Evolutionary conservation across 2,113 vertebrate species (phyloP).

Genomic region (Micromys minutus): DNA sequence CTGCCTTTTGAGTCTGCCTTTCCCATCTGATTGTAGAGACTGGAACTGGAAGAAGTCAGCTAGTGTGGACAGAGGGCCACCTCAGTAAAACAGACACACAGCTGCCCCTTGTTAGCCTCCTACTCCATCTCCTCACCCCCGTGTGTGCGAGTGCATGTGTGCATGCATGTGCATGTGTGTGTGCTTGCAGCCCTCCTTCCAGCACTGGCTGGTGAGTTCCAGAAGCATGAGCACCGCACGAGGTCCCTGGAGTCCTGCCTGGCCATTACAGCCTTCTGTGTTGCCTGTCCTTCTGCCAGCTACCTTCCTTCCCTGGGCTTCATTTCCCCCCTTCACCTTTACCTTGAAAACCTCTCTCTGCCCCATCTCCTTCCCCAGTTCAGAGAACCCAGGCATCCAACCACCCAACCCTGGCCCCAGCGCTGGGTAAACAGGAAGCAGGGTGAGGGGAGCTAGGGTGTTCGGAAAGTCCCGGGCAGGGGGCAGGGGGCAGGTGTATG

Average conservation of each 20-base stretch:
- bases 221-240: not conserved
- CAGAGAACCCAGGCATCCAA: constrained; percentile 76
- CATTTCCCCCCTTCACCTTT: not conserved
- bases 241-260: not conserved
- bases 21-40: not conserved
- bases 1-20: not conserved
- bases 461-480: constrained; percentile 78
- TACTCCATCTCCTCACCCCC: not conserved
- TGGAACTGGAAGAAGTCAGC: not conserved
- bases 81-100: not conserved
- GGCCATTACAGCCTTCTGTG: not conserved
- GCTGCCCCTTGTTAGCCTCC: not conserved
- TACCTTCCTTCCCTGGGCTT: not conserved
- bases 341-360: not conserved
- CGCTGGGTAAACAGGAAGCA: constrained; percentile 81
- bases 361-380: constrained; percentile 62
- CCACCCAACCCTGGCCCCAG: constrained; percentile 66
- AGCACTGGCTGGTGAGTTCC: not conserved
- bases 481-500: constrained; percentile 78
- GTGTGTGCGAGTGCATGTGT: not conserved
- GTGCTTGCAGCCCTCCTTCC: not conserved
- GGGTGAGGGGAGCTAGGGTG: constrained; percentile 69
- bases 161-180: not conserved
- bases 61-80: not conserved
- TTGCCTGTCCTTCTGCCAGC: not conserved